Evolutionary conservation across 2,797 vertebrate species (phyloP), one percentile per base, ranked within the genome.

Genomic region (Chloroceryle amazona): DNA sequence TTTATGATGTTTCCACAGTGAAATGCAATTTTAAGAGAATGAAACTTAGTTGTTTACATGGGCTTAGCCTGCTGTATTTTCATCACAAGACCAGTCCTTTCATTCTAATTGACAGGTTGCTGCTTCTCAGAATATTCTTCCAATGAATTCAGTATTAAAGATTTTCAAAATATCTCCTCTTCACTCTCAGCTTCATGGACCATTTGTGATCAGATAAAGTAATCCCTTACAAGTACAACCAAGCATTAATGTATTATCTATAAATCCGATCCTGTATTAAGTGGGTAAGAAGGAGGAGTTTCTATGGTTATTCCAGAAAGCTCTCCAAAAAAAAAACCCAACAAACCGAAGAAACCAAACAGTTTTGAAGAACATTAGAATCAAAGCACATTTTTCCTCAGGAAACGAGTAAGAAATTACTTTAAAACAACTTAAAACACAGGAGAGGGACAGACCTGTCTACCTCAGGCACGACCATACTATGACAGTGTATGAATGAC

Each of bases 221-320:
- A 87, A 94, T 76, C 87, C 68, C 63, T 80, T 55, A 54, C 22
- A 87, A 89, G 47, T 67, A 85, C 12, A 85, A 79, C 51, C 49
- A 55, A 31, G 89, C 89, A 95, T 81, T 91, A 95, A 80, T 47
- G 79, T 33, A 80, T 95, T 91, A 95, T 60, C 85, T 90, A 63
- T 47, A 94, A 88, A 81, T 83, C 91, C 78, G 74, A 89, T 89
- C 71, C 89, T 85, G 68, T n/a, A 85, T 65, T 86, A 93, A 78
- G 61, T 3, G 3, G 61, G 75, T 42, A 20, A 83, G 61, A 86
- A 92, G 0, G 1, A 91, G 49, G 41, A 58, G 76, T 66, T 80
- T 85, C n/a, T 19, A 42, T 7, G 11, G 33, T 65, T 90, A 83
- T 71, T 81, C 28, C 75, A 65, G 49, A 94, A 91, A 78, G 44